Evolutionary conservation across 2,113 vertebrate genomes (phyloP), one percentile per base, ranked within the genome.

Genomic region (Empidonax traillii): DNA sequence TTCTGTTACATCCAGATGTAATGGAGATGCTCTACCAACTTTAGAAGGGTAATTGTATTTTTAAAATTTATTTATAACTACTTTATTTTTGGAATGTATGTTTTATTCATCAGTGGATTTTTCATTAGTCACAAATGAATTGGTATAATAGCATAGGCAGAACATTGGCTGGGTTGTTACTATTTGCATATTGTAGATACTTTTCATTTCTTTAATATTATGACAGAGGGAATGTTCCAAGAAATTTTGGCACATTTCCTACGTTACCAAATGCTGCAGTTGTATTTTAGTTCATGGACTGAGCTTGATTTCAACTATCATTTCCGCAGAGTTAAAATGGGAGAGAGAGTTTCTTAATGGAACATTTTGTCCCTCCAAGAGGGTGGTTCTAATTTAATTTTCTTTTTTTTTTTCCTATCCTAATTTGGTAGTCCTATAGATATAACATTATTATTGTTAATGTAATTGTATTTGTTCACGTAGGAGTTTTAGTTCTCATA

Each of bases 111-210:
- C 80, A 95, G 84, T 82, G 76, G 20, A 44, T 95, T 96, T 95
- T 94, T 94, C 72, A 82, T 89, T 96, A 96, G 82, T 93, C 92
- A 87, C 89, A 91, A 95, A 93, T 85, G 92, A 95, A 90, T 94
- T 71, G 85, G 53, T 94, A 69, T 76, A 52, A 92, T 78, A 88
- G 69, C 87, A 90, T 23, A 95, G 96, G 91, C 94, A 94, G 95
- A 95, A 85, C 68, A 59, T 43, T 91, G 91, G 39, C 62, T 77
- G 55, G 43, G 55, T 51, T 95, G 66, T 79, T 87, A 63, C 81
- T 85, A 88, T 95, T 87, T 95, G 72, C 53, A 69, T 93, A 89
- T 89, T 82, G 78, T 78, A 92, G 82, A 81, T 89, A 90, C 61
- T 94, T 92, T 81, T 89, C 9, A 82, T 94, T 84, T 87, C 86